Conservation (phyloP, 2,113 vertebrate species). For the Meleagris gallopavo region DNA sequence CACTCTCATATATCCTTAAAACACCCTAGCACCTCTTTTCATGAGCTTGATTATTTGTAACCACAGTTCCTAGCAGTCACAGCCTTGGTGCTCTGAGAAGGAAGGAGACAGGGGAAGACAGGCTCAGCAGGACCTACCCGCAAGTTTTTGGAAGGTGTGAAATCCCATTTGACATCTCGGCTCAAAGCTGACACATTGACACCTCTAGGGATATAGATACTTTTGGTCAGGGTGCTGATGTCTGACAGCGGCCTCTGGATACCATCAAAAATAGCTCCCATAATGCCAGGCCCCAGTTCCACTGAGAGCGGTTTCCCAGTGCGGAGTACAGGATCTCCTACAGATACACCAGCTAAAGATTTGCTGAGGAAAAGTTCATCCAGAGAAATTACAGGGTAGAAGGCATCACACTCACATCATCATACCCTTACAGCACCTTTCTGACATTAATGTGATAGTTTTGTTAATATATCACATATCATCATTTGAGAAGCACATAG, state of each 20-base stretch:
- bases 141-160: constrained; percentile 88
- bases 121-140: constrained; percentile 80
- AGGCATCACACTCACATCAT: neutral
- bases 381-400: neutral
- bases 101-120: neutral
- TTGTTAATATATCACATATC: neutral
- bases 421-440: neutral
- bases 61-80: neutral
- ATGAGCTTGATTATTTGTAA: neutral
- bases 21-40: neutral
- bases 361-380: constrained; percentile 83
- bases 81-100: neutral
- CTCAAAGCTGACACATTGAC: constrained; percentile 95
- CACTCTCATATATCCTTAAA: neutral
- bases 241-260: constrained; percentile 96
- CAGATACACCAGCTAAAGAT: constrained; percentile 90
- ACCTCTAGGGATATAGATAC: constrained; percentile 97
- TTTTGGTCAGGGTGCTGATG: constrained; percentile 92
- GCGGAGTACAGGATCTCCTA: constrained; percentile 95
- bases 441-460: neutral
- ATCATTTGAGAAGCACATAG: neutral
- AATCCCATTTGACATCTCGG: constrained; percentile 95
- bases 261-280: constrained; percentile 99
- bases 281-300: constrained; percentile 95
- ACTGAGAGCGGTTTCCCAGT: constrained; percentile 97